phyloP scores from a whole-genome alignment of 1,140 invertebrate species.

The Muscidifurax raptorellus region DNA sequence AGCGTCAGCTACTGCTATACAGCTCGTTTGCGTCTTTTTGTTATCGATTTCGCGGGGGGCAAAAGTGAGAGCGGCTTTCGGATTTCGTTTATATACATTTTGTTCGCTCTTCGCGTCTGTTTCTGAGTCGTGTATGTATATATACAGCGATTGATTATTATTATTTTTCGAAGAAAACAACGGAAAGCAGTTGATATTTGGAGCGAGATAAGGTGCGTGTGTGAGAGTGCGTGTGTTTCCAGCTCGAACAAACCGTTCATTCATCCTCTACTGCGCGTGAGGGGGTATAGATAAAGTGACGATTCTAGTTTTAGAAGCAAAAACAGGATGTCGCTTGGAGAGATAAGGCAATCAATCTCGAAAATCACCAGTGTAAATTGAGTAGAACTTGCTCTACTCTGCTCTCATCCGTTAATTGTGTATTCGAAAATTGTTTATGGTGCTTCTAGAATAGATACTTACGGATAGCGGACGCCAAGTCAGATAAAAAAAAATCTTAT shows the following conservation, averaged over 20 bases:
- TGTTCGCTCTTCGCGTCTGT: too few species aligned
- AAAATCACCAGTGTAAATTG: slow-evolving; percentile 12
- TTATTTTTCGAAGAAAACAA: not conserved
- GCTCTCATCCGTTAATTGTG: not conserved
- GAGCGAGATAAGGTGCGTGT: not conserved
- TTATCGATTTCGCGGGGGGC: not conserved
- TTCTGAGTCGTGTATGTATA: too few species aligned
- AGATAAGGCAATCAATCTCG: slow-evolving; percentile 10
- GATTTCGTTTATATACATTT: not conserved
- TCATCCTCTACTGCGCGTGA: not conserved
- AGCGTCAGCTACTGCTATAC: not conserved
- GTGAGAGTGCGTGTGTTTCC: too few species aligned
- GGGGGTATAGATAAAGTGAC: slow-evolving; percentile 15
- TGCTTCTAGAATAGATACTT: not conserved
- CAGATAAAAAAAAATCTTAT: slow-evolving; percentile 16
- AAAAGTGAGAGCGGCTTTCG: not conserved
- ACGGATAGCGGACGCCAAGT: not conserved
- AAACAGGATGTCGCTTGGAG: slow-evolving; percentile 19
- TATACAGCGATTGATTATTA: too few species aligned
- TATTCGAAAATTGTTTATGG: not conserved
- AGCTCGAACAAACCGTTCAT: slow-evolving; percentile 10
- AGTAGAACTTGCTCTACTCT: not conserved
- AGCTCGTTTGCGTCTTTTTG: slow-evolving; percentile 23
- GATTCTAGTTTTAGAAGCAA: slow-evolving; percentile 17
- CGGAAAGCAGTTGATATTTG: not conserved